Evolutionary conservation across 2,888 invertebrate species (phyloP).

Genomic region (Pharmacophagus antenor): DNA sequence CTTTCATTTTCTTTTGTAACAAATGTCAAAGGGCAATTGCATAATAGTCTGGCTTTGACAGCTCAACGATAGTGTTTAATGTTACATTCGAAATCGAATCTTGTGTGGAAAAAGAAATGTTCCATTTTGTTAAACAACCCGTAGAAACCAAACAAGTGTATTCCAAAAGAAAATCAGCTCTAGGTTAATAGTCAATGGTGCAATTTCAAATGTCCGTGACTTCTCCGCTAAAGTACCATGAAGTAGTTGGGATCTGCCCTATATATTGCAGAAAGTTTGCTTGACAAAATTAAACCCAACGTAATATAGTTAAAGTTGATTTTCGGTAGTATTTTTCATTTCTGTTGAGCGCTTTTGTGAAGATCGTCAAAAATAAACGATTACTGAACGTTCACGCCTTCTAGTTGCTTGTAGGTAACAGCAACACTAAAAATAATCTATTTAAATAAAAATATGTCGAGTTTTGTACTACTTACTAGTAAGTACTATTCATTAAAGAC

Average conservation of each 20-base stretch:
- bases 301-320: neutral
- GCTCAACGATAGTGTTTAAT: slow-evolving; percentile 30
- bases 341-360: neutral
- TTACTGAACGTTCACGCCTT: slow-evolving; percentile 25
- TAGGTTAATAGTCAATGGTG: neutral
- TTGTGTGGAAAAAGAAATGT: neutral
- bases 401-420: slow-evolving; percentile 2
- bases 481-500: too few species aligned
- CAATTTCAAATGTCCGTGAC: neutral
- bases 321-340: neutral
- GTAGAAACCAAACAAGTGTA: neutral
- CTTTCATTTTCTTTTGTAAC: slow-evolving; percentile 43
- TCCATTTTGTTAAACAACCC: slow-evolving; percentile 3
- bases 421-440: neutral
- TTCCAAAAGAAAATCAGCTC: slow-evolving; percentile 12
- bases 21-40: slow-evolving; percentile 46
- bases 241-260: slow-evolving; percentile 7
- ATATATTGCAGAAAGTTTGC: slow-evolving; percentile 12
- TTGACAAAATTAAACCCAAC: slow-evolving; percentile 11
- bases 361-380: slow-evolving; percentile 22
- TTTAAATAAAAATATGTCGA: neutral
- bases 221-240: neutral
- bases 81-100: slow-evolving; percentile 7
- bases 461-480: neutral
- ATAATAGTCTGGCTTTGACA: slow-evolving; percentile 42